Conservation (phyloP, 2,113 vertebrate species). For the Rhineura floridana region DNA sequence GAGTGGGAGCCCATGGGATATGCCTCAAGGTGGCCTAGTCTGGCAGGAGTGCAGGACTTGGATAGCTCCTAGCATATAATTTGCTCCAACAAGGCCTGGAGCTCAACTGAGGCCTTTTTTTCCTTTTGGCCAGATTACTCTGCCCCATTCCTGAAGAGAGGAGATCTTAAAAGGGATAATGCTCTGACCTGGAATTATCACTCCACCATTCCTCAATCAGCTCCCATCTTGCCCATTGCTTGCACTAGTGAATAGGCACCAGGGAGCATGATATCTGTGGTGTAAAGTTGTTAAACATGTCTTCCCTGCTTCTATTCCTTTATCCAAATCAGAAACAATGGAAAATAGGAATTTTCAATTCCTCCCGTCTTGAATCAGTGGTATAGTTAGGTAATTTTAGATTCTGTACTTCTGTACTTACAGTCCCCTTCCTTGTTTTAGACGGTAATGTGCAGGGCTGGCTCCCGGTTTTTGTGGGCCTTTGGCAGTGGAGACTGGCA, state of each 20-base stretch:
- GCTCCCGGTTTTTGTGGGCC: no score
- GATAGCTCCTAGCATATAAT: not conserved
- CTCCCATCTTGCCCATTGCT: no score
- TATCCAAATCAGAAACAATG: not conserved
- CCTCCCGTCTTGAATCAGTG: not conserved
- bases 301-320: not conserved
- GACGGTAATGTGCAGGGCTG: no score
- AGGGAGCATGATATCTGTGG: no score
- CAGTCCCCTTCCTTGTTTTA: no score
- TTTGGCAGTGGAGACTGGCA: no score
- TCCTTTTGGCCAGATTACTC: not conserved
- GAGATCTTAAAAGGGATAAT: not conserved
- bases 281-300: no score
- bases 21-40: not conserved
- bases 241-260: no score
- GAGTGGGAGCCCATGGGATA: not conserved
- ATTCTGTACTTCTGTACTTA: no score
- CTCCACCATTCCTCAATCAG: no score
- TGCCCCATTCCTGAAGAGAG: not conserved
- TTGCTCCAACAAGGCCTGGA: not conserved
- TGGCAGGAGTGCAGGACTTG: not conserved
- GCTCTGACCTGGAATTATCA: not conserved
- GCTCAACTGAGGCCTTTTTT: not conserved
- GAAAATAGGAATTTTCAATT: not conserved
- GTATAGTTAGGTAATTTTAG: no score